A percentile compares a stretch with the other conserved stretches of the same genome.
Conservation (phyloP, 64 coral and sea anemone genomes). For the Stichodactyla helianthus region DNA sequence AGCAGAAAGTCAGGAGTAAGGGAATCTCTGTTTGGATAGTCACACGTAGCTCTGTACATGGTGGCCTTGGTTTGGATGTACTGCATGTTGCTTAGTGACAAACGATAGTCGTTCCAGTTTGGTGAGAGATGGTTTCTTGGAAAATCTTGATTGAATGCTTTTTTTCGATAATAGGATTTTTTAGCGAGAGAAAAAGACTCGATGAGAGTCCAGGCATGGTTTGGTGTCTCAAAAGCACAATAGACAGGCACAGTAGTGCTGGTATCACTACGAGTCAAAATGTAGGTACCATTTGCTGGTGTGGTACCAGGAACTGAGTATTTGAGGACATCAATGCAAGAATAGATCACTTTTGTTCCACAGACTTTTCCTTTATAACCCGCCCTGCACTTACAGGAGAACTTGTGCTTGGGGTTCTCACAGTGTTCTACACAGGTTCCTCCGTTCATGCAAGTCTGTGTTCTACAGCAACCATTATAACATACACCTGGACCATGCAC, state of each 20-base stretch:
- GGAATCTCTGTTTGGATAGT: not conserved
- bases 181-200: not conserved
- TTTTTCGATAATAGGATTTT: not conserved
- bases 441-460: conserved; percentile 21
- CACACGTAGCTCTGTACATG: conserved; percentile 11
- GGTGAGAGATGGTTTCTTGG: not conserved
- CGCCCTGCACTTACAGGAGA: not conserved
- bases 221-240: not conserved
- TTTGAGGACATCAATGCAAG: not conserved
- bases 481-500: not conserved
- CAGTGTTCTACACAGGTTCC: conserved; percentile 28
- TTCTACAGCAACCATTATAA: conserved; percentile 25
- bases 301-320: not conserved
- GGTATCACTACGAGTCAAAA: not conserved
- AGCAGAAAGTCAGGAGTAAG: too few relatives aligned
- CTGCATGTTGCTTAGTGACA: not conserved
- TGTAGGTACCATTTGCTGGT: not conserved
- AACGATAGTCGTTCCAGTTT: not conserved
- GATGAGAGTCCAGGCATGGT: not conserved
- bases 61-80: not conserved
- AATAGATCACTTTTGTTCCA: not conserved
- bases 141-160: not conserved
- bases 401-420: conserved; percentile 5
- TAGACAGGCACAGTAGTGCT: not conserved
- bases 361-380: not conserved